phyloP scores from a whole-genome alignment of 1,140 invertebrate species.

The Parasteatoda tepidariorum region DNA sequence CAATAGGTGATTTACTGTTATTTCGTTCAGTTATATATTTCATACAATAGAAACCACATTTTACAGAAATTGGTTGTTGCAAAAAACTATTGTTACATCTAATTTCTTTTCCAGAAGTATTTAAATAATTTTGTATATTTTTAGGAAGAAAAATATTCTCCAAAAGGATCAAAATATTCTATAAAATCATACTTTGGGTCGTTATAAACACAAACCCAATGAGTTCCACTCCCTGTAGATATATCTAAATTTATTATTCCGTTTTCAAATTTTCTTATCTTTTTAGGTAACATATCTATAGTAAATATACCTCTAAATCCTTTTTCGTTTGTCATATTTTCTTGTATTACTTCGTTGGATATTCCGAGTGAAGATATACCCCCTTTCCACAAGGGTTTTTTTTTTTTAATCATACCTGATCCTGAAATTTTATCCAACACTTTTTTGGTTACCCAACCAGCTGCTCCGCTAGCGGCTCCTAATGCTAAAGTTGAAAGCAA shows the following conservation, averaged over 20 bases:
- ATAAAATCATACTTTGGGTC: conserved; percentile 27
- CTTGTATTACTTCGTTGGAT: conserved; percentile 15
- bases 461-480: neutral
- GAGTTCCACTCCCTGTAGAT: conserved; percentile 4
- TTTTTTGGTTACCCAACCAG: conserved; percentile 15
- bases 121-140: conserved; percentile 1
- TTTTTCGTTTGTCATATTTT: conserved; percentile 28
- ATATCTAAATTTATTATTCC: conserved; percentile 17
- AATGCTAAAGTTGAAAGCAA: neutral
- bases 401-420: neutral
- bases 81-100: conserved; percentile 20
- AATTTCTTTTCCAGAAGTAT: conserved; percentile 24
- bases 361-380: conserved; percentile 11
- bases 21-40: conserved; percentile 41
- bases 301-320: conserved; percentile 25
- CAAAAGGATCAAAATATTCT: conserved; percentile 30
- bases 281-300: conserved; percentile 7
- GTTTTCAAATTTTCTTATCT: conserved; percentile 33
- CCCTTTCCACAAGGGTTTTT: conserved; percentile 9
- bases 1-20: neutral
- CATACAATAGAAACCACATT: conserved; percentile 37
- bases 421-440: conserved; percentile 26
- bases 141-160: conserved; percentile 19
- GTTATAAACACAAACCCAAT: conserved; percentile 47
- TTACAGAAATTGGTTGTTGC: conserved; percentile 16